These are phyloP conservation scores for Hedychridium roseum DNA, from an alignment of 2,888 invertebrate species.

Conservation along the genomic window DNA sequence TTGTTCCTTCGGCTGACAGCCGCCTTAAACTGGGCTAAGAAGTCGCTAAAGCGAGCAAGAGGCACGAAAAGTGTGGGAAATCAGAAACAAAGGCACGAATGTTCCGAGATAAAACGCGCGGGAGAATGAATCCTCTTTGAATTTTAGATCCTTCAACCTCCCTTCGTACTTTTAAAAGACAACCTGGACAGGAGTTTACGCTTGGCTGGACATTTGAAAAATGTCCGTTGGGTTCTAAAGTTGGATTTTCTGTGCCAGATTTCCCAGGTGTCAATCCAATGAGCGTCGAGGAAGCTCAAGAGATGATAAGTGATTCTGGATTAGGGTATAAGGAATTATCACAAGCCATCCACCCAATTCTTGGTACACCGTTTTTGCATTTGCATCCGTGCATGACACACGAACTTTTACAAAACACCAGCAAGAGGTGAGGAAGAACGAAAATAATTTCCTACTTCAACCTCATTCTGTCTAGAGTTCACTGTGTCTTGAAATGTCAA, in stretches of 20 bases:
- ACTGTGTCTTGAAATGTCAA: no score
- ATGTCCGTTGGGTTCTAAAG: no score
- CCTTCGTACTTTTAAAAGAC: no score
- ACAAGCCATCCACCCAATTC: conserved; percentile 57
- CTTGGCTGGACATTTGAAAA: no score
- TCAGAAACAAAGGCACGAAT: background rate
- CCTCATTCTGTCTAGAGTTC: no score
- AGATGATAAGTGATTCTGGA: conserved; percentile 22
- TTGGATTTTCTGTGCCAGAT: no score
- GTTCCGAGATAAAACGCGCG: no score
- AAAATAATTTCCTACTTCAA: no score
- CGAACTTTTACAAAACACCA: conserved; percentile 44
- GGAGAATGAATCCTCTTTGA: no score
- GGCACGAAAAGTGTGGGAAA: conserved; percentile 2
- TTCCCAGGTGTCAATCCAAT: conserved; percentile 55
- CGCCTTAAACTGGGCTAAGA: conserved; percentile 47
- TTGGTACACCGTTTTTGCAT: conserved; percentile 51
- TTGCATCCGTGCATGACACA: conserved; percentile 58
- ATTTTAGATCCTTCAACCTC: no score
- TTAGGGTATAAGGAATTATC: conserved; percentile 55
- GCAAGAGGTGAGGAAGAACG: conserved; percentile 44
- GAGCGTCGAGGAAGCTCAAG: conserved; percentile 50
- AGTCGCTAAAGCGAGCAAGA: conserved; percentile 22
- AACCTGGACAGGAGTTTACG: no score
- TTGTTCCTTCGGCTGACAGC: conserved; percentile 44